Conservation (phyloP, 1,140 invertebrate genomes). For the Sycophaga agraensis region DNA sequence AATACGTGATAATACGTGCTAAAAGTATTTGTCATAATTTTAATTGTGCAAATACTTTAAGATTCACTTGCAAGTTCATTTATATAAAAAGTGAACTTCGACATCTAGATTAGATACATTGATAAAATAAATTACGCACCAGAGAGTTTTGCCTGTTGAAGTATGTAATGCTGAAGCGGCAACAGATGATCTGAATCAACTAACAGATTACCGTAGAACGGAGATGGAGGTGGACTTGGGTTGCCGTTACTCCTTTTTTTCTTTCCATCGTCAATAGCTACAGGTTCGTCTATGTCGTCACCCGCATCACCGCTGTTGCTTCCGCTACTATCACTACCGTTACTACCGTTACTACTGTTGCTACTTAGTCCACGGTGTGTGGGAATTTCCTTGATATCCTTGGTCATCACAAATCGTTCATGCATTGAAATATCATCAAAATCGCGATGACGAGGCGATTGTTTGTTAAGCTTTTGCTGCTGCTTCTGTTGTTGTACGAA, state of each 20-base stretch:
- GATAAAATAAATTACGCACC: too few species aligned
- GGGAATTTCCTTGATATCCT: constrained; percentile 42
- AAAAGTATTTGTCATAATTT: too few species aligned
- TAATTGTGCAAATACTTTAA: too few species aligned
- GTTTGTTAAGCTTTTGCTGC: constrained; percentile 54
- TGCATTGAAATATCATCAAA: constrained; percentile 77
- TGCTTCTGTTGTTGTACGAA: constrained; percentile 69
- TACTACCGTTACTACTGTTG: constrained; percentile 49
- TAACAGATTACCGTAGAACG: constrained; percentile 50
- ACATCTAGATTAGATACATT: too few species aligned
- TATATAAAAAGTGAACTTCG: too few species aligned
- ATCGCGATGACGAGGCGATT: constrained; percentile 54
- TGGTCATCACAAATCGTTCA: constrained; percentile 70
- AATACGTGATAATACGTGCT: background rate
- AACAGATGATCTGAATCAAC: constrained; percentile 66
- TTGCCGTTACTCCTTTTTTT: constrained; percentile 55
- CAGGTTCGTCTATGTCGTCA: constrained; percentile 29
- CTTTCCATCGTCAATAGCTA: constrained; percentile 38
- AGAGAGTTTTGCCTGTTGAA: constrained; percentile 79
- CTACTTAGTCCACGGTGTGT: constrained; percentile 51
- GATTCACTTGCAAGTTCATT: too few species aligned
- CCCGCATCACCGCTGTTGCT: constrained; percentile 47
- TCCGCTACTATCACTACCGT: constrained; percentile 48
- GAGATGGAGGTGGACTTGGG: constrained; percentile 53
- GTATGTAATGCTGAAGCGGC: constrained; percentile 84